Evolutionary conservation across 2,888 invertebrate species (phyloP), one percentile per base, ranked within the genome.

Genomic region (Aporophyla nigra): DNA sequence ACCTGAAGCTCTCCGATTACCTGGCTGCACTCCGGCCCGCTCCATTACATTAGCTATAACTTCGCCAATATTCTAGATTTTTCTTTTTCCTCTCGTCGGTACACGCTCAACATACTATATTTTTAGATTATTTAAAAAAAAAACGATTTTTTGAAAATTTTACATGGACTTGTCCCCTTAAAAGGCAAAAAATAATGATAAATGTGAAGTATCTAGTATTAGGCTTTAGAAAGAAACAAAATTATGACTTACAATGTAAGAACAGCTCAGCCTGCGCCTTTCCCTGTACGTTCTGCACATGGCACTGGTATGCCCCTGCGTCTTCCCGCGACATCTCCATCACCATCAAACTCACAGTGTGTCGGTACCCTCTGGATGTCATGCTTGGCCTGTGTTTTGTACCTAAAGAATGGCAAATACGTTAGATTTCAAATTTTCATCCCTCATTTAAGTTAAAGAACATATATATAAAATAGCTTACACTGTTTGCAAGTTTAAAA

Each of bases 201-300:
- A n/a, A 49, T 12, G 2, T 27, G 24, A 65, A 27, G 2, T 7
- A 10, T 46, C 19, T 46, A 24, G 10, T 19, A 24, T 46, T 7
- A 7, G 21, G 21, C 14, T 62, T 40, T n/a, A 5, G 21, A 61
- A 33, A n/a, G n/a, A 62, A 62, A 40, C 16, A 16, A 63, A 43
- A 63, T 16, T n/a, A 63, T 24, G 5, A 97, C 97, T 97, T 93
- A 98, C 98, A 95, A 89, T 98, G 97, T 72, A 98, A 92, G 90
- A 97, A 97, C 79, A 98, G 97, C 80, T 97, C 97, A 1, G 98
- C 98, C 85, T 98, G 97, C 0, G 97, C 98, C 76, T 97, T 97
- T 4, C 98, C 98, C 2, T 97, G 93, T 0, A 96, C 97, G 90
- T 98, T 98, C 88, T 98, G 98, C 0, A 97, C 97, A 69, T 97